Evolutionary conservation across 2,113 vertebrate genomes (phyloP).

Genomic region (Vulpes ferrilata): DNA sequence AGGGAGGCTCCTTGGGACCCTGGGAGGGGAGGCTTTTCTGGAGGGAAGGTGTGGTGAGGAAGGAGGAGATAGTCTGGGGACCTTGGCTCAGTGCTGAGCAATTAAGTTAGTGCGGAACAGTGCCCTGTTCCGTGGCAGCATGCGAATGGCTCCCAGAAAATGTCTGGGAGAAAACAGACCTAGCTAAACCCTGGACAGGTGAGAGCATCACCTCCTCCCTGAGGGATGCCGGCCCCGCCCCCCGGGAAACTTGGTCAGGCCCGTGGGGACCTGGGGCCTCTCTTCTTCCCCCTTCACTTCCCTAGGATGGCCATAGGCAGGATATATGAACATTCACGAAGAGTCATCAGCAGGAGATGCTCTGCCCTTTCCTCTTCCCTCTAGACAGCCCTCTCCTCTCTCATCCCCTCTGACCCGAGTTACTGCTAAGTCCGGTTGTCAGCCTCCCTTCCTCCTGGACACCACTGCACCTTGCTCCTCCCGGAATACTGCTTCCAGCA

Average conservation of each 20-base stretch:
- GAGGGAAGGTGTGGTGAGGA: background rate
- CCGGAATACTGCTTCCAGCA: background rate
- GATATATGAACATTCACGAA: background rate
- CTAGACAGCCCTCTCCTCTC: background rate
- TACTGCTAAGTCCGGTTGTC: background rate
- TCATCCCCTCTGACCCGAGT: background rate
- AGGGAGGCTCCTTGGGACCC: background rate
- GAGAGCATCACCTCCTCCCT: background rate
- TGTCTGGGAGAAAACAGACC: background rate
- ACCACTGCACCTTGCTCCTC: background rate
- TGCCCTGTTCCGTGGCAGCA: background rate
- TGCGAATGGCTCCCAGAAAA: background rate
- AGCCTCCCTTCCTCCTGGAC: accelerated
- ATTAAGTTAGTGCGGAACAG: too few relatives aligned
- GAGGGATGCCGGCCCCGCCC: background rate
- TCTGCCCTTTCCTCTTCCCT: background rate
- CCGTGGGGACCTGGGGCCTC: too few relatives aligned
- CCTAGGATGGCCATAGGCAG: background rate
- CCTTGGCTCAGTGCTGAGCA: background rate
- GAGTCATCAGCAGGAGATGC: background rate
- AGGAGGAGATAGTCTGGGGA: background rate
- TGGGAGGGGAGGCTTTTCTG: background rate
- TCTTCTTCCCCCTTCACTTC: background rate
- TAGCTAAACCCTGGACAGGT: background rate
- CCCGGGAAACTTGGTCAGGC: background rate